Evolutionary conservation across 2,797 vertebrate species (phyloP).

Genomic region (Sebastiscus tertius): DNA sequence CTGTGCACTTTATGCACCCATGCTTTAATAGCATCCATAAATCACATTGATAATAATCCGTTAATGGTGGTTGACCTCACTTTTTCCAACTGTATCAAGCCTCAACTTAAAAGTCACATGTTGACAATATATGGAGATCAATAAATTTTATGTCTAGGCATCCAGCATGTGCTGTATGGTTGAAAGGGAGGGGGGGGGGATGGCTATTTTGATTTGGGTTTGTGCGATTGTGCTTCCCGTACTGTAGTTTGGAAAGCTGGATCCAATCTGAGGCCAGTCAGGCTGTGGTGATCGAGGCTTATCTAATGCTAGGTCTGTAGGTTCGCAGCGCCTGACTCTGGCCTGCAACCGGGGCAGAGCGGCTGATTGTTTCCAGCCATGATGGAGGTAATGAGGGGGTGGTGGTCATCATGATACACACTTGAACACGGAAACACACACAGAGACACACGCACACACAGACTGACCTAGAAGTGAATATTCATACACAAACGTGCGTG

Average conservation of each 20-base stretch:
- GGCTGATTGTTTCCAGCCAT: conserved; percentile 80
- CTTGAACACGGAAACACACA: conserved; percentile 40
- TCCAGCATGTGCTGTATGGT: neutral
- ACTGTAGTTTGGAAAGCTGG: conserved; percentile 69
- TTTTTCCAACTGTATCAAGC: conserved; percentile 4
- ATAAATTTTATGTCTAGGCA: conserved; percentile 28
- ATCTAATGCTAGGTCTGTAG: conserved; percentile 74
- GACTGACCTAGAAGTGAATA: conserved; percentile 56
- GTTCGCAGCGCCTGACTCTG: conserved; percentile 67
- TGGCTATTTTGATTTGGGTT: conserved; percentile 65
- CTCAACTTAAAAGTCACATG: neutral
- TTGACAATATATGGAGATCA: conserved; percentile 30
- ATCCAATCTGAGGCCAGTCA: conserved; percentile 72
- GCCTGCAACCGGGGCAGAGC: conserved; percentile 64
- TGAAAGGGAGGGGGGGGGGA: neutral
- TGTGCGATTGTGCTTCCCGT: conserved; percentile 61
- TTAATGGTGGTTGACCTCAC: neutral
- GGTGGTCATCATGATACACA: conserved; percentile 79
- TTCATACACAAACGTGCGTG: conserved; percentile 26
- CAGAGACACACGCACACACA: conserved; percentile 9
- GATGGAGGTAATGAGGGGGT: conserved; percentile 85
- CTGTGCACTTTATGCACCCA: neutral
- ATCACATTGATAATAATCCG: conserved; percentile 11
- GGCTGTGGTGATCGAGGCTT: conserved; percentile 74
- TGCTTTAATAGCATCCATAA: conserved; percentile 5